A percentile compares a stretch with the other conserved stretches of the same genome.
Conservation (phyloP, 2,888 invertebrate species). For the Auanema sp. region DNA sequence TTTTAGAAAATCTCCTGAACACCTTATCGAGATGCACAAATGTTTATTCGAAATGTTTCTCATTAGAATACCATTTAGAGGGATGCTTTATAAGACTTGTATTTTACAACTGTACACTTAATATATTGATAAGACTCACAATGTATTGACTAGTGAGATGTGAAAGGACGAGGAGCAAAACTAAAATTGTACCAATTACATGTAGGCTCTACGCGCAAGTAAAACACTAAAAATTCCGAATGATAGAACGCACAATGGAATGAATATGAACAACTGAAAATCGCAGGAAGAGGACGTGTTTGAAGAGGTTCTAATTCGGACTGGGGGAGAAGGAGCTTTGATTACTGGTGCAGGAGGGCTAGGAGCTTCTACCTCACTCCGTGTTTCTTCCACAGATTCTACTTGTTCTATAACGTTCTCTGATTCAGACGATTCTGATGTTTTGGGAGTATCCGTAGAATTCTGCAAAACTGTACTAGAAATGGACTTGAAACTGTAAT, state of each 20-base stretch:
- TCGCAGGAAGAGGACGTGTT: not conserved
- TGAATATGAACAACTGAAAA: not conserved
- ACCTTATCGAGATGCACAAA: too few species aligned
- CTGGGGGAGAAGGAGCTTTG: too few species aligned
- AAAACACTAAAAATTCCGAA: not conserved
- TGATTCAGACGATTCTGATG: not conserved
- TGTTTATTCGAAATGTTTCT: too few species aligned
- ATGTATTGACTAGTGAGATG: too few species aligned
- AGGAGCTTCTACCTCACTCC: not conserved
- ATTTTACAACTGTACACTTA: too few species aligned
- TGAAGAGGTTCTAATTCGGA: too few species aligned
- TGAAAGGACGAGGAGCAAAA: too few species aligned
- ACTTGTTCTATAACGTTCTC: not conserved
- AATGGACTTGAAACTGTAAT: not conserved
- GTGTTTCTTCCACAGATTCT: not conserved
- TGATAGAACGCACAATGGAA: slow-evolving; percentile 4
- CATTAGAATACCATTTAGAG: too few species aligned
- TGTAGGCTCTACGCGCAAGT: not conserved
- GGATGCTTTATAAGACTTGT: too few species aligned
- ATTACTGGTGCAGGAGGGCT: not conserved
- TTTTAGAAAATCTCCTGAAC: too few species aligned
- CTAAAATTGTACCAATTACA: too few species aligned
- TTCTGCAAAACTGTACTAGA: not conserved
- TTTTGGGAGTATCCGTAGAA: not conserved
- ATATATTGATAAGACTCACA: too few species aligned